These are phyloP conservation scores for Cephalopholis sonnerati DNA, from an alignment of 2,113 vertebrate species.

Conservation along the genomic window DNA sequence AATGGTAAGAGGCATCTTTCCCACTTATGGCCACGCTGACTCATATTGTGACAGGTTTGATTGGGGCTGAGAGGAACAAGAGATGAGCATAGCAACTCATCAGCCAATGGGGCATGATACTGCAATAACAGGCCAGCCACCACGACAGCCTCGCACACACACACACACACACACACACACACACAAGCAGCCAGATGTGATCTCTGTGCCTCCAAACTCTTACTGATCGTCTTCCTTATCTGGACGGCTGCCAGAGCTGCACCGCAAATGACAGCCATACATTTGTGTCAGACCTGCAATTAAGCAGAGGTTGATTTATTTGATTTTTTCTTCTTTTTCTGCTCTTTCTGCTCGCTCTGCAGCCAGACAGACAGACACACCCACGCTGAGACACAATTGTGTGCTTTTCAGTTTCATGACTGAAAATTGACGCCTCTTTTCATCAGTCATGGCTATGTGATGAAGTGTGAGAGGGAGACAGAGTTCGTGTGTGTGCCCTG, in stretches of 20 bases:
- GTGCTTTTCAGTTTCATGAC: slow-evolving; percentile 34
- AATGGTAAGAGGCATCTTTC: slow-evolving; percentile 44
- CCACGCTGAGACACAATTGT: slow-evolving; percentile 32
- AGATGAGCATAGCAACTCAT: slow-evolving; percentile 80
- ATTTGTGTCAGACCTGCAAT: slow-evolving; percentile 56
- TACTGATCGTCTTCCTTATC: slow-evolving; percentile 43
- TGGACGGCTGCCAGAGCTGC: slow-evolving; percentile 40
- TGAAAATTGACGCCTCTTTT: slow-evolving; percentile 33
- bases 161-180: slow-evolving; percentile 15
- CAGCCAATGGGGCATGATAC: slow-evolving; percentile 79
- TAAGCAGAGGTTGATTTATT: slow-evolving; percentile 53
- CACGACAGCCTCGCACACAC: slow-evolving; percentile 1
- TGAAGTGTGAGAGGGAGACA: slow-evolving; percentile 8
- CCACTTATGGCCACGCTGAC: slow-evolving; percentile 60
- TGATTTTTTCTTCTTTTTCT: not conserved
- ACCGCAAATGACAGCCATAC: slow-evolving; percentile 38
- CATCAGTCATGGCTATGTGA: slow-evolving; percentile 38
- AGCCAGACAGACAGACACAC: slow-evolving; percentile 37
- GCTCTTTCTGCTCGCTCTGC: slow-evolving; percentile 13
- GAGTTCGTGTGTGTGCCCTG: not conserved
- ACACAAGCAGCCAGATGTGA: slow-evolving; percentile 43
- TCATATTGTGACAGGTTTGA: slow-evolving; percentile 69
- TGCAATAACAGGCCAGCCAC: slow-evolving; percentile 60
- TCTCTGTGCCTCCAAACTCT: slow-evolving; percentile 47
- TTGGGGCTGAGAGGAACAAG: slow-evolving; percentile 61